Percentiles rank a stretch among this genome's conserved stretches.
These are phyloP conservation scores for Notodonta dromedarius DNA, from an alignment of 2,888 invertebrate species.

Conservation along the genomic window DNA sequence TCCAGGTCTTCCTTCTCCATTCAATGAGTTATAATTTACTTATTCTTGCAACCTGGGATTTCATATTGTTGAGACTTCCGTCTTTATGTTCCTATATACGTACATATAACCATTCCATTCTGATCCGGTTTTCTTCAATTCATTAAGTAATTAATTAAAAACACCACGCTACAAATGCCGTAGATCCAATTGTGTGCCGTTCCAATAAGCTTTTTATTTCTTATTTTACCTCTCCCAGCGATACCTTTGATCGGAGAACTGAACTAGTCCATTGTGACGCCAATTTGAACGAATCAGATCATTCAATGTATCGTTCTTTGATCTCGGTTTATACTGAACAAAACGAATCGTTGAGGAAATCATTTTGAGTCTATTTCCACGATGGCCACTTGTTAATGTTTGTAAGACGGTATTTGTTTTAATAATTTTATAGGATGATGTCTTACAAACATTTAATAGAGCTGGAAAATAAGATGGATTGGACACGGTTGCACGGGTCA, in stretches of 20 bases:
- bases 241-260: constrained; percentile 3
- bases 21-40: no score
- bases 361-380: constrained; percentile 3
- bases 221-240: background rate
- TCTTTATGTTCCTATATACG: no score
- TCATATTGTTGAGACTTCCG: no score
- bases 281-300: constrained; percentile 6
- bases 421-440: no score
- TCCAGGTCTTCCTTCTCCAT: no score
- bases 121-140: no score
- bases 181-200: constrained; percentile 3
- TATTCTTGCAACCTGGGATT: no score
- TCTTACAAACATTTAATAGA: no score
- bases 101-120: no score
- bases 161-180: background rate
- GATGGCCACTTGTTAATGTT: constrained; percentile 3
- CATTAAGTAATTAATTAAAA: constrained; percentile 1
- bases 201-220: background rate
- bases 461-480: no score
- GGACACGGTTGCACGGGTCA: no score
- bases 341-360: constrained; percentile 3
- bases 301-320: constrained; percentile 5
- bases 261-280: constrained; percentile 1
- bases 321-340: constrained; percentile 3
- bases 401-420: no score